Evolutionary conservation across 2,797 vertebrate genomes (phyloP), one percentile per base, ranked within the genome.

Genomic region (Neosilurus mollespiculum): DNA sequence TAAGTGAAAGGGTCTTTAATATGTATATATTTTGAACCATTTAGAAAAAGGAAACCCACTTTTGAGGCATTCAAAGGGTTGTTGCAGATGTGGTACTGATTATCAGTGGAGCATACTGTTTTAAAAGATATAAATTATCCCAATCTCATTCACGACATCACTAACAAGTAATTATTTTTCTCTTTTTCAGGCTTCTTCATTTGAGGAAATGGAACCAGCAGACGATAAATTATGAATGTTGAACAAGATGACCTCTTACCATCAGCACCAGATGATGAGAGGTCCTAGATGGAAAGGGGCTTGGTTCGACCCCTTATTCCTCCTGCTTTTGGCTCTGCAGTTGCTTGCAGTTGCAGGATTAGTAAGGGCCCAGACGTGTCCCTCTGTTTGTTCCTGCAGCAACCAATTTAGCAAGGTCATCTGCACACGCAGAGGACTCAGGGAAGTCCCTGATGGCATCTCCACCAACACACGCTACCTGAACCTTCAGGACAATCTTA

Each of bases 161-260:
- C 79, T 87, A 87, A 87, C 70, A 82, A 18, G 64, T 75, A 43
- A 34, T 34, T 87, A 15, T 85, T 66, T 78, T 80, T 49, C 64
- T 78, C 85, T 81, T 87, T 86, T 87, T 85, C 80, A 89, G 93
- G 84, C 86, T 81, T 80, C 86, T 83, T 77, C 84, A 14, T 93
- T 88, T 83, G 79, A 78, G 75, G 82, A 88, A 93, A 94, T 92
- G 96, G 96, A 93, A 94, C 94, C 95, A 95, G 94, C 94, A 96
- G 93, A 94, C 94, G 94, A 96, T 97, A 97, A 99, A 99, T 96
- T 99, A 99, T 99, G 98, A 98, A 99, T 98, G 96, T 97, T 97
- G 98, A 97, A 98, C 96, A 99, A 96, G 95, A 99, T 99, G 98
- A 97, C 96, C 97, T 99, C 96, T 96, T 97, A 98, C 97, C 96